Evolutionary conservation across 2,888 invertebrate genomes (phyloP).

Genomic region (Germaria angustata): DNA sequence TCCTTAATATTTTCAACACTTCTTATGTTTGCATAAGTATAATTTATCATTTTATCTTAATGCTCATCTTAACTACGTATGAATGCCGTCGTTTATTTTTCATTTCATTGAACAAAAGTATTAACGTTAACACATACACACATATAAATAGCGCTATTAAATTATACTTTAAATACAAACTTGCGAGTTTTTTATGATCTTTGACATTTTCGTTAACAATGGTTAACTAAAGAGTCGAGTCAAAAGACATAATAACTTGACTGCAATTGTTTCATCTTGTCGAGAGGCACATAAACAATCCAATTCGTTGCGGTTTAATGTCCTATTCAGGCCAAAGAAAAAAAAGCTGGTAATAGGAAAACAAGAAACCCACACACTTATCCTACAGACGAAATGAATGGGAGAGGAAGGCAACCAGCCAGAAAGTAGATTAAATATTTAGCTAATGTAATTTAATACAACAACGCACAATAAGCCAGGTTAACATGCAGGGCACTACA

Average conservation of each 20-base stretch:
- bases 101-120: conserved; percentile 14
- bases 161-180: conserved; percentile 59
- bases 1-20: conserved; percentile 56
- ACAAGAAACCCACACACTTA: conserved; percentile 48
- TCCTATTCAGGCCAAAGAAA: conserved; percentile 26
- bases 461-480: conserved; percentile 7
- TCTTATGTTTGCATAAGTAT: conserved; percentile 42
- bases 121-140: background rate
- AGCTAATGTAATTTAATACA: conserved; percentile 39
- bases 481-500: conserved; percentile 32
- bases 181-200: conserved; percentile 43
- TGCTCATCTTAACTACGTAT: conserved; percentile 43
- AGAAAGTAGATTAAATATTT: conserved; percentile 43
- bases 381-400: background rate
- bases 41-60: conserved; percentile 57
- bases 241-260: conserved; percentile 26
- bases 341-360: conserved; percentile 6
- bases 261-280: conserved; percentile 54
- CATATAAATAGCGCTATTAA: conserved; percentile 48
- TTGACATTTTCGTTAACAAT: conserved; percentile 62
- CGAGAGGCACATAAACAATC: conserved; percentile 50
- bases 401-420: conserved; percentile 3
- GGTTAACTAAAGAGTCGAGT: conserved; percentile 59
- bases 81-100: conserved; percentile 3
- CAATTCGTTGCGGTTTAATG: conserved; percentile 56